Evolutionary conservation across 1,140 invertebrate genomes (phyloP).

Genomic region (Antheraea pernyi): DNA sequence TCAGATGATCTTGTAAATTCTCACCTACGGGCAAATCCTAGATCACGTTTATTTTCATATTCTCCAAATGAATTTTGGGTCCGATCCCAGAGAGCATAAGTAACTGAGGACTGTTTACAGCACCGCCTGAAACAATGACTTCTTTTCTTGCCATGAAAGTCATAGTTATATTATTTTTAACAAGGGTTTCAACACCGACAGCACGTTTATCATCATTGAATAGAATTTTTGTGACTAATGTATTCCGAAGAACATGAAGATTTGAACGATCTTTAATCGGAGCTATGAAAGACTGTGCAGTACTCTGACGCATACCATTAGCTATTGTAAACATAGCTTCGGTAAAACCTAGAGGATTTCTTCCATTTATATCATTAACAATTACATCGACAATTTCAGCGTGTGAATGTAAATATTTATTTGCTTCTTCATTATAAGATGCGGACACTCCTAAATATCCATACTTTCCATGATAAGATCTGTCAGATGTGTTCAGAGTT

Average conservation of each 20-base stretch:
- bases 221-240: slow-evolving; percentile 11
- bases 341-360: slow-evolving; percentile 3
- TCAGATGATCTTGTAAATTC: slow-evolving; percentile 7
- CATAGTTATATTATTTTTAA: background rate
- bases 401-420: background rate
- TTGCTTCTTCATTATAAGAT: background rate
- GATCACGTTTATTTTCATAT: background rate
- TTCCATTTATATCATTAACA: background rate
- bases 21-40: slow-evolving; percentile 12
- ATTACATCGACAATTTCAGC: slow-evolving; percentile 10
- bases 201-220: slow-evolving; percentile 12
- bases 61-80: background rate
- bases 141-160: slow-evolving; percentile 7
- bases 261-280: slow-evolving; percentile 5
- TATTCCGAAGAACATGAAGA: slow-evolving; percentile 7
- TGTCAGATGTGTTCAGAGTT: background rate
- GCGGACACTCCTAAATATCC: background rate
- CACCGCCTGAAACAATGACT: slow-evolving; percentile 9
- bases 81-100: slow-evolving; percentile 14
- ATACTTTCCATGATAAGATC: background rate
- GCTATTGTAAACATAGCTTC: background rate
- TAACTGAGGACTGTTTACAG: slow-evolving; percentile 9
- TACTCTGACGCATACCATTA: slow-evolving; percentile 9
- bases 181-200: background rate
- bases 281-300: slow-evolving; percentile 1